phyloP scores from a whole-genome alignment of 1,140 invertebrate species.

The Eciton burchellii region DNA sequence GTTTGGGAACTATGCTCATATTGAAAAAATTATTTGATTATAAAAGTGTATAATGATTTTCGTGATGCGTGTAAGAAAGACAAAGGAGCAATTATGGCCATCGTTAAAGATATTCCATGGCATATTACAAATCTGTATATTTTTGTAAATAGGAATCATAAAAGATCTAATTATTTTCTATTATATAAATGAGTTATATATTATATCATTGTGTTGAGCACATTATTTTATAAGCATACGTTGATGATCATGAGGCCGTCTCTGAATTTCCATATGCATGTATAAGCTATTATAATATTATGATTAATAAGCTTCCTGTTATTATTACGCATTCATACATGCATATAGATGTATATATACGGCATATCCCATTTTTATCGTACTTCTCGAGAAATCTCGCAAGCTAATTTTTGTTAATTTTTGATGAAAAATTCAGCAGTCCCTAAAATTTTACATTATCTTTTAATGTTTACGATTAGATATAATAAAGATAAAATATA shows the following conservation, averaged over 20 bases:
- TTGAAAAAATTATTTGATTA: no score
- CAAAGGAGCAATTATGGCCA: conserved; percentile 15
- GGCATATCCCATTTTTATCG: conserved; percentile 21
- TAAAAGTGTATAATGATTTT: conserved; percentile 22
- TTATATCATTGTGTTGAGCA: conserved; percentile 71
- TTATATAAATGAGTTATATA: conserved; percentile 59
- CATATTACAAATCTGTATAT: conserved; percentile 68
- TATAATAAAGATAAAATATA: conserved; percentile 1
- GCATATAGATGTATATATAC: conserved; percentile 4
- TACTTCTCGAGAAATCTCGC: background rate
- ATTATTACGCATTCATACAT: conserved; percentile 33
- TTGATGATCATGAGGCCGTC: conserved; percentile 25
- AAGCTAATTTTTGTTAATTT: background rate
- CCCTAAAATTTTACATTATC: background rate
- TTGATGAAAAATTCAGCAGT: background rate
- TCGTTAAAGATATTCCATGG: conserved; percentile 49
- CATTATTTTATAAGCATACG: conserved; percentile 63
- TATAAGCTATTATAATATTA: conserved; percentile 1
- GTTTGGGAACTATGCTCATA: no score
- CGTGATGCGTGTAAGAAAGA: background rate
- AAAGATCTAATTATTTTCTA: conserved; percentile 67
- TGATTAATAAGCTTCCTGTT: background rate
- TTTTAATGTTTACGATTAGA: background rate
- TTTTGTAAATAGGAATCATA: conserved; percentile 71
- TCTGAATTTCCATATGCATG: conserved; percentile 26